Percentiles rank a stretch among this genome's conserved stretches.
These are phyloP conservation scores for Sinosuthora webbiana DNA, from an alignment of 2,113 vertebrate species.

Conservation along the genomic window DNA sequence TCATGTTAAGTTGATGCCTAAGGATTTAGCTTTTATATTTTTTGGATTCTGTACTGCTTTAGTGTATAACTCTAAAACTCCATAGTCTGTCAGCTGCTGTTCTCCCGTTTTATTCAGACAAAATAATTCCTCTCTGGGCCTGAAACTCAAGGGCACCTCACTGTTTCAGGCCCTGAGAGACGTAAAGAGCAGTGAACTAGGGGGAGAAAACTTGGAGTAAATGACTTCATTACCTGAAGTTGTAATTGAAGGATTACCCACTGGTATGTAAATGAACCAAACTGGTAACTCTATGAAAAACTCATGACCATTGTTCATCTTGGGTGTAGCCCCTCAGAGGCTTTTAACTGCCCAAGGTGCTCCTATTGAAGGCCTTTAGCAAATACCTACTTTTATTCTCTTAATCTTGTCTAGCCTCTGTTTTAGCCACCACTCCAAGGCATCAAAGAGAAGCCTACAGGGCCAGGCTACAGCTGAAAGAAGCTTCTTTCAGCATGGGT, in stretches of 20 bases:
- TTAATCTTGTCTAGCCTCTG: neutral
- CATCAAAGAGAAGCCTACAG: neutral
- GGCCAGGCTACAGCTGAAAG: neutral
- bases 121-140: neutral
- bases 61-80: neutral
- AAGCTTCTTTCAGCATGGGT: neutral
- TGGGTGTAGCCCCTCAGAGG: accelerated
- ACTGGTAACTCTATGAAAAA: neutral
- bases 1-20: neutral
- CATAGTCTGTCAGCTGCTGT: neutral
- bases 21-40: neutral
- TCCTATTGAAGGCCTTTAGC: neutral
- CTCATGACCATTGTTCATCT: accelerated
- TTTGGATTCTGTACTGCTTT: neutral
- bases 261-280: neutral
- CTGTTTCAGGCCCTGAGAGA: neutral
- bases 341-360: neutral
- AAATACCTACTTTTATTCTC: neutral
- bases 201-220: neutral
- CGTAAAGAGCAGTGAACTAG: neutral
- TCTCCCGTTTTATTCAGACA: neutral
- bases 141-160: neutral
- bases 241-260: neutral
- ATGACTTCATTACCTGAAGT: neutral
- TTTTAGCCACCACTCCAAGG: neutral